Base-by-base conservation (phyloP, 2,888 invertebrate genomes). In the Cataglyphis livida region DNA sequence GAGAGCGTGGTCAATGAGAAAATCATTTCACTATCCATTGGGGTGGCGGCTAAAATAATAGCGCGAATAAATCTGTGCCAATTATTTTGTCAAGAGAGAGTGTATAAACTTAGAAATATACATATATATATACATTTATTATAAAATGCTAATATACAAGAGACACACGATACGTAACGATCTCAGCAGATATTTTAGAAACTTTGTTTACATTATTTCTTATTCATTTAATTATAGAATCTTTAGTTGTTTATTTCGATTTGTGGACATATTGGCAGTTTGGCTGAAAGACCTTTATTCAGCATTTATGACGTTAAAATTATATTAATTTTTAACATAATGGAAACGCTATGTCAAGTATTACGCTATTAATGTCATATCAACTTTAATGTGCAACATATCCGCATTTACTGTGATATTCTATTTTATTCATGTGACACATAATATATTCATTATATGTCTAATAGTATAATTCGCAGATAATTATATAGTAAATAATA, bases 341-440 rank as follows among this genome's bases (percentile, higher is more conserved):
- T 4, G 35, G 15, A 21, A 32, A 28, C 18, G 6, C 12, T 25
- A 0, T 38, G 7, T 0, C 15, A 21, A 65, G 54, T 51, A 38
- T 51, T 38, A 4, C 12, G 4, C 18, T 54, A 51, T 54, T 38
- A 25, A 74, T 44, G 35, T 35, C 32, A 44, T 12, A 28, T 74
- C 32, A 76, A 65, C 54, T 76, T 75, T 65, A 76, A 64, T 54
- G 25, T 25, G 18, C 28, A n/a, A 66, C n/a, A 3, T 35, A 65
- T 5, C 18, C 32, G 25, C 18, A 51, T 54, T 48, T 28, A 38
- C 1, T 51, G 12, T 65, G 51, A 10, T 74, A 10, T 21, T 32
- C 48, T 51, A 25, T 51, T 35, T 75, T 51, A 76, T 74, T 44
- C 32, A 57, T 38, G 12, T n/a, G 18, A 44, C 51, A 44, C 15